Conservation (phyloP, 1,140 invertebrate genomes). For the Dinoponera quadriceps region DNA sequence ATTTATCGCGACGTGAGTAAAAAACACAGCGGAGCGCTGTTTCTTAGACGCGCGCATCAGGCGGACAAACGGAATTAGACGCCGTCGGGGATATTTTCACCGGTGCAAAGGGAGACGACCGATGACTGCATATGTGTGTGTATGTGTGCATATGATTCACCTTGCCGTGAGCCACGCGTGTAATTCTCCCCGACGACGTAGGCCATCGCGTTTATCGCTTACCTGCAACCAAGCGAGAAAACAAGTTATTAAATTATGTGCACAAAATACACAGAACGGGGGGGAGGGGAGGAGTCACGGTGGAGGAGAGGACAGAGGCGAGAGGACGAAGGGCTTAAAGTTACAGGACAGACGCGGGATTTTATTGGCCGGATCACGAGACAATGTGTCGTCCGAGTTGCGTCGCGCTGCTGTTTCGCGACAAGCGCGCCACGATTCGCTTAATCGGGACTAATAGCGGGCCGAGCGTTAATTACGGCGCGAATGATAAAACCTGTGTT, state of each 20-base stretch:
- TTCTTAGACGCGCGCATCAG: constrained; percentile 31
- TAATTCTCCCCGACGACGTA: constrained; percentile 28
- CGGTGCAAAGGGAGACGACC: neutral
- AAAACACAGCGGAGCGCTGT: constrained; percentile 18
- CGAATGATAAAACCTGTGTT: constrained; percentile 77
- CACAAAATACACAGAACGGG: neutral
- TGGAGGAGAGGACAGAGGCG: no score
- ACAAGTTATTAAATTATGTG: constrained; percentile 53
- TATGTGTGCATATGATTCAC: constrained; percentile 15
- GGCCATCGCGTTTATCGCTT: constrained; percentile 56
- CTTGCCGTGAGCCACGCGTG: neutral
- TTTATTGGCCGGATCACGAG: constrained; percentile 15
- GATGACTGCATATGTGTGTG: no score
- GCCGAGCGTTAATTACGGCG: constrained; percentile 76
- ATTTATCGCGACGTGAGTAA: constrained; percentile 34
- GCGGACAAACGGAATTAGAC: constrained; percentile 26
- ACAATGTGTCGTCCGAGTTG: neutral
- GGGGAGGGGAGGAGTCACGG: no score
- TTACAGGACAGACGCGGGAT: constrained; percentile 2
- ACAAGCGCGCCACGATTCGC: neutral
- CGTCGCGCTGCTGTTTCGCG: neutral
- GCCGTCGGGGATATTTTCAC: constrained; percentile 32
- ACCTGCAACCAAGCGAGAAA: constrained; percentile 49
- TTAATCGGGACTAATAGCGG: constrained; percentile 71
- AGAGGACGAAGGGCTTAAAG: neutral